Evolutionary conservation across 1,140 invertebrate genomes (phyloP), one percentile per base, ranked within the genome.

Genomic region (Drosophila busckii): DNA sequence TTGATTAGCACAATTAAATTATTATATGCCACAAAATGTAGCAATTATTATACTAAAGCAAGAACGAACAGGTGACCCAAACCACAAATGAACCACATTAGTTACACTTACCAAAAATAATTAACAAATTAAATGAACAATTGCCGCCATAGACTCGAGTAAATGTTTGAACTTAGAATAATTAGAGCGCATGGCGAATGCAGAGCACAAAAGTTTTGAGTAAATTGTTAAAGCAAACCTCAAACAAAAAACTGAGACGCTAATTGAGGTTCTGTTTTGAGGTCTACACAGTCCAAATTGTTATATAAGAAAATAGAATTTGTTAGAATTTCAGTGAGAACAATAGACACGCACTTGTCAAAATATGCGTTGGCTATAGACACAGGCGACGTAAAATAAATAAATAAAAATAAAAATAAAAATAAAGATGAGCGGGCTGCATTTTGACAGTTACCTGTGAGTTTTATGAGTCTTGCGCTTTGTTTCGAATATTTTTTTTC

Each of bases 21-120:
- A 80, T 80, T 80, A 82, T 35, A 52, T 73, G 75, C 69, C 69
- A 61, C 75, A 82, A 75, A 69, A 49, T 53, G 73, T 53, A 54
- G 73, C 73, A 80, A 80, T 80, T 80, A 80, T 22, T 22, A n/a
- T 16, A 6, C 19, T 16, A 25, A 45, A 22, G 17, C 19, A 13
- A 31, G 31, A 56, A 12, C 3, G 4, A 12, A 28, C 46, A 49
- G 31, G 29, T 48, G 19, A 56, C 26, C 35, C 34, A 46, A 60
- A 65, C 73, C 75, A 73, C 73, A 78, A 78, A 73, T 78, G 73
- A 69, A 69, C 52, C 60, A 82, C 69, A 80, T 80, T 80, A 80
- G 75, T 66, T 82, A 80, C 75, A 80, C 68, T 73, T 65, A 44
- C 44, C 50, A 34, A 56, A 82, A 66, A 82, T 61, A 80, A 80